Evolutionary conservation across 1,140 invertebrate genomes (phyloP).

Genomic region (Agrilus planipennis): DNA sequence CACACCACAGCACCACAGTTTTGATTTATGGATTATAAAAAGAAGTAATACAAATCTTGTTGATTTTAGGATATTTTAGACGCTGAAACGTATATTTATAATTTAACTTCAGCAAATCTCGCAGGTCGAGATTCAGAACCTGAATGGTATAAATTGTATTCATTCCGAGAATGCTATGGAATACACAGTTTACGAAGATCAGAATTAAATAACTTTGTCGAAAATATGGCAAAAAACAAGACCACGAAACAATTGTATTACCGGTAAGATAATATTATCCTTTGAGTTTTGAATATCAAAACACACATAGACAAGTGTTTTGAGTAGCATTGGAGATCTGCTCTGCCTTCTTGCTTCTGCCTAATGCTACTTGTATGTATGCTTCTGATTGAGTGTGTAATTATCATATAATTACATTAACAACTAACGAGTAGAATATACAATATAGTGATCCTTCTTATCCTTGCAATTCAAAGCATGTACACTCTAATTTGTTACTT

Average conservation of each 20-base stretch:
- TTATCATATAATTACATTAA: too few species aligned
- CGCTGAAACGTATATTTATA: slow-evolving; percentile 63
- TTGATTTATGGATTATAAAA: neutral
- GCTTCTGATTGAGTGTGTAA: too few species aligned
- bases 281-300: too few species aligned
- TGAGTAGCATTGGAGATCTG: too few species aligned
- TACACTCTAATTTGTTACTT: too few species aligned
- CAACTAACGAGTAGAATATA: too few species aligned
- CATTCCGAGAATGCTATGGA: slow-evolving; percentile 51
- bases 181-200: slow-evolving; percentile 37
- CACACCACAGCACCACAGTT: neutral
- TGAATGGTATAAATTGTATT: slow-evolving; percentile 55
- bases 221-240: slow-evolving; percentile 34
- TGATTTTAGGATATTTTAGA: slow-evolving; percentile 49
- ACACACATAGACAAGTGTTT: too few species aligned
- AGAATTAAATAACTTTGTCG: slow-evolving; percentile 35
- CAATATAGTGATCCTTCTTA: too few species aligned
- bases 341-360: too few species aligned
- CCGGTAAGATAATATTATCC: slow-evolving; percentile 20
- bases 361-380: too few species aligned
- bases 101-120: slow-evolving; percentile 63
- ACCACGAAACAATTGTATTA: slow-evolving; percentile 21
- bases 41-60: too few species aligned
- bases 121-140: slow-evolving; percentile 37
- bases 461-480: too few species aligned